Percentiles rank a stretch among this genome's conserved stretches.
These are phyloP conservation scores for Drosophila serrata DNA, from an alignment of 1,140 invertebrate species.

Conservation along the genomic window DNA sequence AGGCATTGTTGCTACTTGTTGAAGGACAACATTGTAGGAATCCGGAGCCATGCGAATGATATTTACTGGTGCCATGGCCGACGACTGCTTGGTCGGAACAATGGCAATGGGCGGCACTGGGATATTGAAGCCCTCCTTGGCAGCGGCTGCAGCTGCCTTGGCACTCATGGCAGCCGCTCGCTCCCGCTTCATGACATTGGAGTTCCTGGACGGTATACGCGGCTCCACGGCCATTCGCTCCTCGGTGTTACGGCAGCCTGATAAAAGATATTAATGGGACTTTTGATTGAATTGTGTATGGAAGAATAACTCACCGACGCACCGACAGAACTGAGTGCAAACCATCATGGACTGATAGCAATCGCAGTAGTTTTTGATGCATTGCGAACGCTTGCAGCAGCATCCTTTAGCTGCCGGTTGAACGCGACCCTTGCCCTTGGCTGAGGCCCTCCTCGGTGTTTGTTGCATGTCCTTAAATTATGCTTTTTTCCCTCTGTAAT, in stretches of 20 bases:
- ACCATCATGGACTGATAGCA: slow-evolving; percentile 73
- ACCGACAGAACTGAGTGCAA: slow-evolving; percentile 59
- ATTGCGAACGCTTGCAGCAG: slow-evolving; percentile 68
- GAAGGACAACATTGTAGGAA: neutral
- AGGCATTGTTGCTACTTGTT: too few species aligned
- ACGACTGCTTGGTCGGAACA: neutral
- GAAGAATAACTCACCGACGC: slow-evolving; percentile 44
- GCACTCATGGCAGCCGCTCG: slow-evolving; percentile 55
- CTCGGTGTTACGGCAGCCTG: slow-evolving; percentile 68
- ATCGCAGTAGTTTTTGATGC: slow-evolving; percentile 76
- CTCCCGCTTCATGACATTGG: slow-evolving; percentile 33
- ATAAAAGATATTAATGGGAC: too few species aligned
- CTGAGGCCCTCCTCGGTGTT: neutral
- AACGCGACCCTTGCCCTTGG: slow-evolving; percentile 16
- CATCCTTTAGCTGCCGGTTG: slow-evolving; percentile 52
- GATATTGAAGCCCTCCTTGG: slow-evolving; percentile 47
- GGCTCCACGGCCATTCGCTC: slow-evolving; percentile 27
- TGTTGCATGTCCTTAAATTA: neutral
- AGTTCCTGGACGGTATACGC: slow-evolving; percentile 28
- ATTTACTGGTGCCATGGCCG: neutral
- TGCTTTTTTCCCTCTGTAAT: neutral
- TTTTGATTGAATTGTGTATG: too few species aligned
- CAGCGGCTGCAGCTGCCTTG: slow-evolving; percentile 61
- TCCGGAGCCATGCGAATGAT: neutral
- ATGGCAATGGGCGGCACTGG: neutral